A percentile compares a stretch with the other conserved stretches of the same genome.
Conservation (phyloP, 2,113 vertebrate species). For the Myocastor coypus region DNA sequence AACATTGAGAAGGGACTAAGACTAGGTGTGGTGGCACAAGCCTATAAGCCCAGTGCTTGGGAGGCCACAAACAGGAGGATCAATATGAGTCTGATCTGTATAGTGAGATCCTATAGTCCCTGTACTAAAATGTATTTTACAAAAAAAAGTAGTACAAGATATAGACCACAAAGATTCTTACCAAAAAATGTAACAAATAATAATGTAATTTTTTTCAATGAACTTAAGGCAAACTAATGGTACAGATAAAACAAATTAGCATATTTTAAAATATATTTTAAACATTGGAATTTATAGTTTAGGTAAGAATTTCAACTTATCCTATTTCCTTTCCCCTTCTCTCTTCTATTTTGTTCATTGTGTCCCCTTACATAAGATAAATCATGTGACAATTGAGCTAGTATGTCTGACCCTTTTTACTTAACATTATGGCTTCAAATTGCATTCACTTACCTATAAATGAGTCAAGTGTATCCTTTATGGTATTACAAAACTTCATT, state of each 20-base stretch:
- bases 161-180: neutral
- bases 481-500: neutral
- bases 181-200: neutral
- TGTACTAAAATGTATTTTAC: no score
- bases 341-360: neutral
- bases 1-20: no score
- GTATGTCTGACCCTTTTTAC: neutral
- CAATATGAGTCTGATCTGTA: no score
- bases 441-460: no score
- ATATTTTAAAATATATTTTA: neutral
- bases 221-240: neutral
- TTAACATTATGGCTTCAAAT: no score
- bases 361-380: neutral
- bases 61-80: no score
- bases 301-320: neutral
- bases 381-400: neutral
- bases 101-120: no score
- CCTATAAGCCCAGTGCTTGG: no score
- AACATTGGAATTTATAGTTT: neutral
- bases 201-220: neutral
- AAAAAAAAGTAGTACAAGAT: neutral
- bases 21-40: no score
- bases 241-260: neutral
- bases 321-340: neutral
- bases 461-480: no score